Evolutionary conservation across 2,797 vertebrate genomes (phyloP).

Genomic region (Schizothorax lantsangensis): DNA sequence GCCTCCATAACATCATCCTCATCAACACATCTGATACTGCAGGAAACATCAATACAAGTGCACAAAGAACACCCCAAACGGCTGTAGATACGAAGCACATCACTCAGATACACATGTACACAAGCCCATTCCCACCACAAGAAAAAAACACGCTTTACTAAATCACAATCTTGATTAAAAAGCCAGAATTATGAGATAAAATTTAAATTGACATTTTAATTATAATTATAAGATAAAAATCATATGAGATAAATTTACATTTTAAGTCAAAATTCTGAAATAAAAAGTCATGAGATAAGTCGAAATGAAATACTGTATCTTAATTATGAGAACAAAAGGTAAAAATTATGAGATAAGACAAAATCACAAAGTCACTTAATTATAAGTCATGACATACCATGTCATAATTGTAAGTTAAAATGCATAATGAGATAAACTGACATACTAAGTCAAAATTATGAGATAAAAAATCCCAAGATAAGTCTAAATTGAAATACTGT

Average conservation of each 20-base stretch:
- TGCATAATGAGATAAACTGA: background rate
- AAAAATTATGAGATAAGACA: background rate
- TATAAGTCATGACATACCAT: background rate
- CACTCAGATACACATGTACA: background rate
- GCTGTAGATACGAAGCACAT: background rate
- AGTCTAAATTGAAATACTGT: background rate
- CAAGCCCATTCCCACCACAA: background rate
- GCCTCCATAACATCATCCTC: background rate
- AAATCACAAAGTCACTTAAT: background rate
- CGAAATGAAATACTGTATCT: background rate
- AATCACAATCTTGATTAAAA: background rate
- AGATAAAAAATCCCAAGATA: background rate
- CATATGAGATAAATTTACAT: background rate
- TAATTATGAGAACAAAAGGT: background rate
- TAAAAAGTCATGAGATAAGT: background rate
- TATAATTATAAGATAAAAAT: background rate
- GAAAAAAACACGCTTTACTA: background rate
- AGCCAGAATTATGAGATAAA: background rate
- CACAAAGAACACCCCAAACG: background rate
- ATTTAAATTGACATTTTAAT: background rate
- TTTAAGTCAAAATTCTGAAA: background rate
- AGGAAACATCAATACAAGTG: background rate
- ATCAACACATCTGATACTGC: background rate
- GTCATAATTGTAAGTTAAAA: no score
- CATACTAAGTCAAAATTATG: background rate